These are phyloP conservation scores for Protonibea diacanthus DNA, from an alignment of 2,797 vertebrate species.

Conservation along the genomic window DNA sequence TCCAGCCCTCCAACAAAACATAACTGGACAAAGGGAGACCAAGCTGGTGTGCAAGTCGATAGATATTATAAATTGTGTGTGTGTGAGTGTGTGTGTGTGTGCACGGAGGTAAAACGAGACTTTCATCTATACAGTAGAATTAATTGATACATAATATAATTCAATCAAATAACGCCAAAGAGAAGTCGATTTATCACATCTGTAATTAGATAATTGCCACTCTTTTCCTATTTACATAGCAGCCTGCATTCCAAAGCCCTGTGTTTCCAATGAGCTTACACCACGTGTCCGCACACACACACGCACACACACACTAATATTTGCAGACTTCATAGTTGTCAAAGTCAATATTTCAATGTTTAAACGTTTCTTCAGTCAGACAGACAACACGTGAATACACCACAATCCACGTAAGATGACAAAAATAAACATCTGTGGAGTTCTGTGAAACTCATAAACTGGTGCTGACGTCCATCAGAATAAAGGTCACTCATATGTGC, in stretches of 20 bases:
- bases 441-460: constrained; percentile 4
- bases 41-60: constrained; percentile 20
- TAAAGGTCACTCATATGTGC: neutral
- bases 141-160: constrained; percentile 60
- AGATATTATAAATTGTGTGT: constrained; percentile 20
- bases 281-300: constrained; percentile 41
- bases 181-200: constrained; percentile 57
- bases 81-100: neutral
- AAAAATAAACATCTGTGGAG: constrained; percentile 29
- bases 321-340: constrained; percentile 28
- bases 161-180: constrained; percentile 65
- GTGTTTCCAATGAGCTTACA: constrained; percentile 51
- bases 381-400: constrained; percentile 15
- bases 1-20: constrained; percentile 54
- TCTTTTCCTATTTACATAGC: constrained; percentile 60
- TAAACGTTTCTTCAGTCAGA: constrained; percentile 11
- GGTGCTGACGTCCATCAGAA: constrained; percentile 10
- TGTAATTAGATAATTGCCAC: constrained; percentile 74
- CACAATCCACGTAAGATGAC: constrained; percentile 10
- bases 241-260: constrained; percentile 65
- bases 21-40: constrained; percentile 36
- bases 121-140: constrained; percentile 45
- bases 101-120: constrained; percentile 4
- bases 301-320: constrained; percentile 28
- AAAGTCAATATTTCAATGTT: constrained; percentile 23